These are phyloP conservation scores for Vombatus ursinus DNA, from an alignment of 2,113 vertebrate species.

Conservation along the genomic window DNA sequence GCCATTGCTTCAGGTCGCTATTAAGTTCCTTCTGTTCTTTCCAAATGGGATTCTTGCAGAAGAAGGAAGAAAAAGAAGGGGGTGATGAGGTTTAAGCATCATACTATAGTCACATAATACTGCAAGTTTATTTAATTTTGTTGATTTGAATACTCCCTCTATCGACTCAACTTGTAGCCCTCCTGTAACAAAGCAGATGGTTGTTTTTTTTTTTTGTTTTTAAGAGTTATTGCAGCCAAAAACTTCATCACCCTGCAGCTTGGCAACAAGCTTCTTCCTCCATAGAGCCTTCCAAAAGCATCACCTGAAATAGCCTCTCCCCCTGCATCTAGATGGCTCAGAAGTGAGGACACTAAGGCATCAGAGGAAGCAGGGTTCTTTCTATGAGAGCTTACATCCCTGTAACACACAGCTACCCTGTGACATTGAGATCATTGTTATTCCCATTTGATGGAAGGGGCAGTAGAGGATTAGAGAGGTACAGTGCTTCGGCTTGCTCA, in stretches of 20 bases:
- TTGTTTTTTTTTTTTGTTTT: not conserved
- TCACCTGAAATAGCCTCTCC: slow-evolving; percentile 1
- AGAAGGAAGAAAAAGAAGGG: not conserved
- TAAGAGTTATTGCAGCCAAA: not conserved
- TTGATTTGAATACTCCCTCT: not conserved
- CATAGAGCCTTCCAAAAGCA: not conserved
- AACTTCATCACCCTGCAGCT: not conserved
- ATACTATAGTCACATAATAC: not conserved
- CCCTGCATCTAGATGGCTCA: not conserved
- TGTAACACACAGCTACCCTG: not conserved
- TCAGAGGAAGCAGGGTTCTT: not conserved
- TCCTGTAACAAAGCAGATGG: not conserved
- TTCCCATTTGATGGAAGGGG: not conserved
- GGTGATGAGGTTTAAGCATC: not conserved
- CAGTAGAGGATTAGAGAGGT: not conserved
- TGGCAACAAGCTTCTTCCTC: not conserved
- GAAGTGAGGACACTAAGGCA: not conserved
- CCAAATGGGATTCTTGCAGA: not conserved
- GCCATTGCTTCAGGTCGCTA: not conserved
- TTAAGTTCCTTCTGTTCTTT: not conserved
- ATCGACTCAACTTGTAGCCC: not conserved
- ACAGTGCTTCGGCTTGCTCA: not conserved
- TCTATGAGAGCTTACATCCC: not conserved
- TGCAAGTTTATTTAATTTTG: not conserved
- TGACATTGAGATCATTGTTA: not conserved